Percentiles rank a stretch among this genome's conserved stretches.
phyloP scores from a whole-genome alignment of 2,888 invertebrate species.

The Lysandra coridon region DNA sequence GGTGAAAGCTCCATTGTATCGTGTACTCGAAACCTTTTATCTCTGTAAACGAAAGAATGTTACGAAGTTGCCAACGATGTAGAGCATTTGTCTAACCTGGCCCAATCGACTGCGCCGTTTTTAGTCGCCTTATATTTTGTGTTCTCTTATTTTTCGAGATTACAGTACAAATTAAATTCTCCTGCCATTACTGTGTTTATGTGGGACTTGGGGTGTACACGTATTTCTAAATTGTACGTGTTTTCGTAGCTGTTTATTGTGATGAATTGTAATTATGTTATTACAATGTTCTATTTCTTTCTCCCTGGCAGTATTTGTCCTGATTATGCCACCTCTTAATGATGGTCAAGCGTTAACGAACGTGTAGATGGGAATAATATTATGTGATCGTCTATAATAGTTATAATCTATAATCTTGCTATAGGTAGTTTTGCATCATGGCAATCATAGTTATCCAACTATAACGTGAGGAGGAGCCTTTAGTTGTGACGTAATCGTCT shows the following conservation, averaged over 20 bases:
- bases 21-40: conserved; percentile 35
- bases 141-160: conserved; percentile 34
- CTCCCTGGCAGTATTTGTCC: not conserved
- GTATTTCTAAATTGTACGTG: not conserved
- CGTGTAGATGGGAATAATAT: not conserved
- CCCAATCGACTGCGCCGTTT: conserved; percentile 43
- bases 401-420: not conserved
- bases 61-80: conserved; percentile 35
- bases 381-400: too few relatives aligned
- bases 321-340: not conserved
- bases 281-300: not conserved
- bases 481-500: not conserved
- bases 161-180: conserved; percentile 28
- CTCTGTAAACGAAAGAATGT: conserved; percentile 36
- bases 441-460: not conserved
- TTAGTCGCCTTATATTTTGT: conserved; percentile 30
- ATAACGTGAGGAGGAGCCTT: not conserved
- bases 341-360: not conserved
- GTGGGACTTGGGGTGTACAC: not conserved
- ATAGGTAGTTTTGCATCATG: not conserved
- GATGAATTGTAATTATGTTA: not conserved
- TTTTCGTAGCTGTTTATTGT: not conserved
- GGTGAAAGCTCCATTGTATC: conserved; percentile 14
- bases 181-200: not conserved
- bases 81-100: conserved; percentile 55